phyloP scores from a whole-genome alignment of 2,113 vertebrate species.

The Pseudorasbora parva region DNA sequence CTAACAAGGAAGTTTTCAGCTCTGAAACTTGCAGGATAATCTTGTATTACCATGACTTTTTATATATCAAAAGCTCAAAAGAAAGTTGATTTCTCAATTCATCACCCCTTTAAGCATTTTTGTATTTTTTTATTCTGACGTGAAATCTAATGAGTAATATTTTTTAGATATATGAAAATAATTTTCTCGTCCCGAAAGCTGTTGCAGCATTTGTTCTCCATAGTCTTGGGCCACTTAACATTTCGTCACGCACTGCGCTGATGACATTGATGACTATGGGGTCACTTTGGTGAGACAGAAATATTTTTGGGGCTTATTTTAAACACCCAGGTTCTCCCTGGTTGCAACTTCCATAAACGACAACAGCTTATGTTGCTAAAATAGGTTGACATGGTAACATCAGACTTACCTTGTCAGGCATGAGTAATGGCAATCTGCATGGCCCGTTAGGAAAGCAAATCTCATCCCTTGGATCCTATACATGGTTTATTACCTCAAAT shows the following conservation, averaged over 20 bases:
- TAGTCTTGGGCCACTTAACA: conserved; percentile 24
- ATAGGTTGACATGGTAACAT: conserved; percentile 70
- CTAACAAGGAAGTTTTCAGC: no score
- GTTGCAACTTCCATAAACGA: conserved; percentile 50
- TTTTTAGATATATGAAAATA: neutral
- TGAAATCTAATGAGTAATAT: neutral
- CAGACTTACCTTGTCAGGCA: conserved; percentile 71
- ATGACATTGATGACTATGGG: conserved; percentile 35
- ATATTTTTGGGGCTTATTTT: conserved; percentile 42
- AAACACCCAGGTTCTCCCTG: conserved; percentile 38
- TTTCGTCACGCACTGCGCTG: conserved; percentile 6
- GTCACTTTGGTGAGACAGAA: conserved; percentile 46
- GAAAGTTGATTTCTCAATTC: no score
- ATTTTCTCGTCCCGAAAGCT: neutral
- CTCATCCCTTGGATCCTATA: conserved; percentile 57
- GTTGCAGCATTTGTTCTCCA: neutral
- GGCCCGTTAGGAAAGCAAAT: conserved; percentile 64
- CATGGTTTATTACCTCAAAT: conserved; percentile 62
- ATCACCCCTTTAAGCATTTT: no score
- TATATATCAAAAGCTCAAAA: no score
- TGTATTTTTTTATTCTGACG: neutral
- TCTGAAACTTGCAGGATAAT: no score
- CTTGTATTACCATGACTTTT: no score
- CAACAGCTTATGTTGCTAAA: conserved; percentile 73
- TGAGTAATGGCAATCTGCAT: conserved; percentile 73